Evolutionary conservation across 2,113 vertebrate species (phyloP).

Genomic region (Todiramphus saurophagus): DNA sequence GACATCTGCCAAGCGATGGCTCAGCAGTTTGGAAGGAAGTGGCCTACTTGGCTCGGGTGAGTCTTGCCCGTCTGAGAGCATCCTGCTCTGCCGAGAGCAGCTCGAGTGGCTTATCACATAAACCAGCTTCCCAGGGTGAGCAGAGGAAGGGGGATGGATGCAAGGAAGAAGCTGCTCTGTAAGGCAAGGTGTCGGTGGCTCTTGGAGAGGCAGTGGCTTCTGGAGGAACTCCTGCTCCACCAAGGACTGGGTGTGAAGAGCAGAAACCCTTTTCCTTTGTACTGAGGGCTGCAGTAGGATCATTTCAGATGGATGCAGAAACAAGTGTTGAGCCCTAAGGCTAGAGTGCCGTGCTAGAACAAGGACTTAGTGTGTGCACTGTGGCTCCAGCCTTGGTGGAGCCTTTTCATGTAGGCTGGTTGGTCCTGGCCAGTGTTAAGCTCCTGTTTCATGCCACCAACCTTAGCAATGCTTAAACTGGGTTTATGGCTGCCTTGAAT

Average conservation of each 20-base stretch:
- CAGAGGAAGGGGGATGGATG: background rate
- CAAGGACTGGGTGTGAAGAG: background rate
- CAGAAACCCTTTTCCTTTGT: background rate
- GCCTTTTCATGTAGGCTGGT: too few species aligned
- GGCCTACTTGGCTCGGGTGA: background rate
- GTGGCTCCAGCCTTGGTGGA: background rate
- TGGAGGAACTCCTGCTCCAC: background rate
- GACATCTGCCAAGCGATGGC: background rate
- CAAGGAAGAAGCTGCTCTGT: background rate
- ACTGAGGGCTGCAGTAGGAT: background rate
- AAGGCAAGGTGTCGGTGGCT: background rate
- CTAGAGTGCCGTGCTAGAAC: background rate
- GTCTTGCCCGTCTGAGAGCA: rapidly evolving
- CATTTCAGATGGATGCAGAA: background rate
- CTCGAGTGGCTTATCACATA: rapidly evolving
- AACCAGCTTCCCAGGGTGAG: rapidly evolving
- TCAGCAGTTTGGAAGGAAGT: background rate
- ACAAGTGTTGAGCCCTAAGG: background rate
- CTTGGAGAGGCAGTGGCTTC: background rate
- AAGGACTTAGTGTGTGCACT: rapidly evolving
- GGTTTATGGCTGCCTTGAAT: background rate
- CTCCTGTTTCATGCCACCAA: background rate
- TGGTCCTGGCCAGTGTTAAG: background rate
- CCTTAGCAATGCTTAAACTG: rapidly evolving
- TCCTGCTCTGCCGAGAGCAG: background rate